Evolutionary conservation across 2,113 vertebrate genomes (phyloP).

Genomic region (Menidia beryllina): DNA sequence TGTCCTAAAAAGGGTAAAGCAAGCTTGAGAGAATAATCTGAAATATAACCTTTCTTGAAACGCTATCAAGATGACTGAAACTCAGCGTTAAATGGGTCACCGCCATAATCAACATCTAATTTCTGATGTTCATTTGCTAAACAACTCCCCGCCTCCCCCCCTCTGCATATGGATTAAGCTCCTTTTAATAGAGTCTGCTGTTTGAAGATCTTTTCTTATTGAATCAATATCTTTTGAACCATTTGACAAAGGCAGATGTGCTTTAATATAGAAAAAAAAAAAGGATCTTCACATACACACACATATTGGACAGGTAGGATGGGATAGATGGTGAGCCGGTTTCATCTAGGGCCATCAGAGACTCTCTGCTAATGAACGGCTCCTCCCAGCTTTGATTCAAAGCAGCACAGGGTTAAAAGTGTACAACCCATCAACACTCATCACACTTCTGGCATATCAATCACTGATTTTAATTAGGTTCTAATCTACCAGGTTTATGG

Average conservation of each 20-base stretch:
- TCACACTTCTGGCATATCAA: conserved; percentile 48
- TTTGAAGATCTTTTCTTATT: conserved; percentile 43
- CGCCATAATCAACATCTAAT: neutral
- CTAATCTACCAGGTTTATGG: conserved; percentile 43
- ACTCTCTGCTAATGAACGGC: conserved; percentile 65
- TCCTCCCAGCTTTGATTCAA: conserved; percentile 64
- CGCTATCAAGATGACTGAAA: neutral
- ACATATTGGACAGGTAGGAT: conserved; percentile 1
- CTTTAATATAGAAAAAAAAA: conserved; percentile 33
- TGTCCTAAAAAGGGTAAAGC: neutral
- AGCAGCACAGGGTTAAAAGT: conserved; percentile 46
- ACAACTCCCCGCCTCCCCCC: neutral
- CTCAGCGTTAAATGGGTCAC: neutral
- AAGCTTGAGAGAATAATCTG: neutral
- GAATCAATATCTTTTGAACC: conserved; percentile 55
- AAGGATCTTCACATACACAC: conserved; percentile 25
- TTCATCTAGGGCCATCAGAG: conserved; percentile 66
- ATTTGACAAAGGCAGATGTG: conserved; percentile 38
- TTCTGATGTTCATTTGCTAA: neutral
- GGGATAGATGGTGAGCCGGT: conserved; percentile 15
- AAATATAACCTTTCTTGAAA: neutral
- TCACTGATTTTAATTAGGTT: conserved; percentile 63
- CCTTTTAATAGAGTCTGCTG: conserved; percentile 20
- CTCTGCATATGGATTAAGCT: conserved; percentile 18
- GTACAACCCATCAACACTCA: conserved; percentile 25